These are phyloP conservation scores for Brachionus asplanchnoidis DNA, from an alignment of 1,140 invertebrate genomes.

Conservation along the genomic window DNA sequence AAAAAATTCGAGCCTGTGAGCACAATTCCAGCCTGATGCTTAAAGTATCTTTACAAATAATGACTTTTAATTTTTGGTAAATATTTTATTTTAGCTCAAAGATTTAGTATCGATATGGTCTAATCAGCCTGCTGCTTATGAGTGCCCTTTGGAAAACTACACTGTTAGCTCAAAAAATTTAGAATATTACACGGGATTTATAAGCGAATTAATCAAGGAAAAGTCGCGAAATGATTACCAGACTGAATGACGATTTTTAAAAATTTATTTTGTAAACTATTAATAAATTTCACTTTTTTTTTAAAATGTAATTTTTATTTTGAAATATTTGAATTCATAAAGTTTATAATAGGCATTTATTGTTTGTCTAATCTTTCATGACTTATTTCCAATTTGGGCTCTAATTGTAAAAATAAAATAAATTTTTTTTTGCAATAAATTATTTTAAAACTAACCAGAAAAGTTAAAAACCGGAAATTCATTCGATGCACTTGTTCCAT, in stretches of 20 bases:
- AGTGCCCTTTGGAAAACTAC: neutral
- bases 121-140: neutral
- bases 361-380: conserved; percentile 7
- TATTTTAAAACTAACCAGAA: neutral
- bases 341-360: neutral
- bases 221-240: neutral
- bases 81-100: neutral
- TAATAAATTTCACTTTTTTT: neutral
- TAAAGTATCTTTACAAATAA: neutral
- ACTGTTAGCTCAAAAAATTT: conserved; percentile 3
- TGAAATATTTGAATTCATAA: neutral
- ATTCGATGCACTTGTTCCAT: conserved; percentile 6
- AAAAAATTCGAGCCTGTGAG: neutral
- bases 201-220: neutral
- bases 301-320: neutral
- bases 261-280: neutral
- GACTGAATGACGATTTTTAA: neutral
- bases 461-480: conserved; percentile 37
- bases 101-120: neutral
- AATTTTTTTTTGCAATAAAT: neutral
- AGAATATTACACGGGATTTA: neutral
- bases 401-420: neutral
- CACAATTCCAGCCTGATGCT: neutral
- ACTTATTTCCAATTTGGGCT: conserved; percentile 11
- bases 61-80: neutral